Evolutionary conservation across 37 sponge, comb jelly and placozoan genomes (phyloP).

Genomic region (Ephydatia muelleri): DNA sequence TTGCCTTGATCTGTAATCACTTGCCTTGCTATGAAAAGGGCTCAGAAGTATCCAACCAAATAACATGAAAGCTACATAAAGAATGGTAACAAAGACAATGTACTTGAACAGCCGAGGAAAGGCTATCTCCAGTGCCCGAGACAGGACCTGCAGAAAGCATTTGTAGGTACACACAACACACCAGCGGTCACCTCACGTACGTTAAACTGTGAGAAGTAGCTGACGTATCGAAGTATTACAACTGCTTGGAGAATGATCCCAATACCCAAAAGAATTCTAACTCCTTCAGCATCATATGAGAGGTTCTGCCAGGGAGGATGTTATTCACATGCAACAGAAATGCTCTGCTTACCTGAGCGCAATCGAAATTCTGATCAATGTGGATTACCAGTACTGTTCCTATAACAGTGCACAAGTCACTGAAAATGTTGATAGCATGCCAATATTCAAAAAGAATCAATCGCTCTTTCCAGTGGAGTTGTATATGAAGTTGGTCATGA

Average conservation of each 20-base stretch:
- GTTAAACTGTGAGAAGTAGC: slow-evolving; percentile 56
- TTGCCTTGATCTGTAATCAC: not conserved
- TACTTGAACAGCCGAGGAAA: slow-evolving; percentile 54
- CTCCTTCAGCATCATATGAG: not conserved
- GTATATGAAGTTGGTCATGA: slow-evolving; percentile 9
- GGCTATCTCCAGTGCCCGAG: slow-evolving; percentile 42
- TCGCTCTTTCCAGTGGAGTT: slow-evolving; percentile 60
- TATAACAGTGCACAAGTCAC: slow-evolving; percentile 33
- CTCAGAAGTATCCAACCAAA: slow-evolving; percentile 54
- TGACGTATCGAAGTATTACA: slow-evolving; percentile 47
- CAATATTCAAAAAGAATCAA: slow-evolving; percentile 36
- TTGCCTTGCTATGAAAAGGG: slow-evolving; percentile 28
- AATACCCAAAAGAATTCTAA: slow-evolving; percentile 41
- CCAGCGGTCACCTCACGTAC: slow-evolving; percentile 8
- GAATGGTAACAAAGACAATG: slow-evolving; percentile 44
- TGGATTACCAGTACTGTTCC: slow-evolving; percentile 42
- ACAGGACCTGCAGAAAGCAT: slow-evolving; percentile 42
- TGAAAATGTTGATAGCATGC: slow-evolving; percentile 34
- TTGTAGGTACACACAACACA: too few species aligned
- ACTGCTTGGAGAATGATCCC: slow-evolving; percentile 41
- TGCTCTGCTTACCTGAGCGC: not conserved
- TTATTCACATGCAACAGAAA: not conserved
- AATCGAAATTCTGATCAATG: not conserved
- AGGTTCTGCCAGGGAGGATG: not conserved
- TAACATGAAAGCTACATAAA: slow-evolving; percentile 51